Evolutionary conservation across 2,888 invertebrate species (phyloP), one percentile per base, ranked within the genome.

Genomic region (Diarsia mendica): DNA sequence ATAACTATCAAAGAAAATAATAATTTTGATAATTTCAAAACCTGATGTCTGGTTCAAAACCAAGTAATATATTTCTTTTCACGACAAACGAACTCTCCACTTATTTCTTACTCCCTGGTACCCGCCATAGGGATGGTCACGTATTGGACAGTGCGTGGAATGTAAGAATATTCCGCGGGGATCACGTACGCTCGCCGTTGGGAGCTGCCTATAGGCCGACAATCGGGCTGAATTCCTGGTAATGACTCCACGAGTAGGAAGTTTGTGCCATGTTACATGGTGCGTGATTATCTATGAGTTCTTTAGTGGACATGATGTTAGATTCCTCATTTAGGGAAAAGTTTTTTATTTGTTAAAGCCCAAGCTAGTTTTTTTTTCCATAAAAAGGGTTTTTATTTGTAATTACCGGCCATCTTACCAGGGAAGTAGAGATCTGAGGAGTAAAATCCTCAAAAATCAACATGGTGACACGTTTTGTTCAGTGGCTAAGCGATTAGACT

Each of bases 171-270:
- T 81, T 85, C 72, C n/a, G 72, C 63, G 13, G 55, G 66, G 33
- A 76, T 82, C 89, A 87, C 87, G 89, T 87, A 67, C 77, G 28
- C 6, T 5, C 48, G 74, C 72, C 84, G 63, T 76, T 76, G 87
- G 83, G 81, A 82, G 20, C 65, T 49, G 78, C 65, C 69, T 68
- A 71, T 73, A 74, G 68, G 67, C 82, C 71, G 75, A 85, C 81
- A 83, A 83, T 85, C 80, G 69, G 51, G 66, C 58, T 67, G 77
- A 85, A 77, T 80, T 77, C 67, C 65, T 66, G 60, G 75, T 88
- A 87, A 87, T 88, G 81, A 87, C 76, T 65, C 64, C 64, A 44
- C 60, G 58, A 81, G 77, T 61, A 72, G 66, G 67, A 87, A 84
- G 86, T 87, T 87, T 85, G 69, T 78, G 69, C 64, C 63, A 63